phyloP scores from a whole-genome alignment of 2,113 vertebrate species.

The Xiphias gladius region DNA sequence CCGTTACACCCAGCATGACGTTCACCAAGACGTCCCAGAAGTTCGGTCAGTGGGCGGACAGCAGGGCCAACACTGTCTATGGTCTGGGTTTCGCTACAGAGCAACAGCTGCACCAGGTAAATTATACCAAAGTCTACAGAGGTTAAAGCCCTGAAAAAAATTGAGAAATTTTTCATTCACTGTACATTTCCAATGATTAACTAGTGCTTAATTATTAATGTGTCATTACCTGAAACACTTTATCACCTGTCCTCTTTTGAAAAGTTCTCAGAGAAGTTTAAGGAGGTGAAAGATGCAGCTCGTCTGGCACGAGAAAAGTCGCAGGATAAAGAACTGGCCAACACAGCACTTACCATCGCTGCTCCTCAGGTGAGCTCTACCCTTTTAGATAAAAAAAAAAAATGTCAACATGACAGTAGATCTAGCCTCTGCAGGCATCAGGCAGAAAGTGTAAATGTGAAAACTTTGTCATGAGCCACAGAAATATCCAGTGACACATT shows the following conservation, averaged over 20 bases:
- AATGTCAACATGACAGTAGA: conserved; percentile 16
- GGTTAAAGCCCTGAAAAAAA: background rate
- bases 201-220: conserved; percentile 10
- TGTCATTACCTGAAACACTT: background rate
- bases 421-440: conserved; percentile 7
- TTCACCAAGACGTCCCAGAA: conserved; percentile 99
- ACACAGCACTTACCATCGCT: conserved; percentile 88
- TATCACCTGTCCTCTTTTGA: conserved; percentile 8
- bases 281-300: conserved; percentile 93
- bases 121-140: background rate
- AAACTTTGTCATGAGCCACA: background rate
- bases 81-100: conserved; percentile 96
- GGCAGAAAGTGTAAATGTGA: background rate
- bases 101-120: conserved; percentile 95
- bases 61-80: conserved; percentile 95
- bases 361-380: conserved; percentile 90
- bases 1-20: conserved; percentile 96
- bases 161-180: background rate
- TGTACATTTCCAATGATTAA: background rate
- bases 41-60: conserved; percentile 99
- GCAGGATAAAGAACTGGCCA: conserved; percentile 95
- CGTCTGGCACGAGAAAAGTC: conserved; percentile 93
- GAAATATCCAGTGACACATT: background rate
- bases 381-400: background rate
- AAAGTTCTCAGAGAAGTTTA: conserved; percentile 85